Evolutionary conservation across 1,140 invertebrate genomes (phyloP), one percentile per base, ranked within the genome.

Genomic region (Tenebrio molitor): DNA sequence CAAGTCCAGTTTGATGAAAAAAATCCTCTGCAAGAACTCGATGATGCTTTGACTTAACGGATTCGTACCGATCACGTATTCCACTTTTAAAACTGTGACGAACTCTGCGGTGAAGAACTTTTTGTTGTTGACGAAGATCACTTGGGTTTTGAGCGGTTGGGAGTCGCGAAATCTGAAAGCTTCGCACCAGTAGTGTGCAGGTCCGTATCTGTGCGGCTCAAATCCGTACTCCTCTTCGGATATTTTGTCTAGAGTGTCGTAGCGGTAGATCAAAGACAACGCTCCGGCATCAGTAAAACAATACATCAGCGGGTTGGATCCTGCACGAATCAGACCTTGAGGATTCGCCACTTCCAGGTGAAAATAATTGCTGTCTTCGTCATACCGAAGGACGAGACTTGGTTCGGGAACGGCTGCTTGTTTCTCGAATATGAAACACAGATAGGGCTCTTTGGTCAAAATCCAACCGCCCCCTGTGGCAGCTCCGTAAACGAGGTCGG

Each of bases 101-200:
- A 46, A 68, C 33, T 68, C 65, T 1, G n/a, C 5, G 1, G 8
- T 17, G n/a, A 46, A 25, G 6, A 3, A 6, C 10, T 44, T 44
- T 0, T 5, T n/a, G 7, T n/a, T 2, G 36, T 44, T 29, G 44
- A 72, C 12, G 4, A 73, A 41, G 25, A 73, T n/a, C 34, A 3
- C 41, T 1, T 62, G 14, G 12, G 36, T 67, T 67, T 58, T 23
- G 17, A 74, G 19, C 1, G 25, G 2, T 5, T 7, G 16, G 1
- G 50, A 12, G 42, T 66, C 25, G 25, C 46, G 44, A 29, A 62
- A 58, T 53, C 33, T 5, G 12, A 74, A 71, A 5, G 58, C 34
- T 41, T 71, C 41, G 21, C 73, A 74, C 73, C 73, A 74, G 23
- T 71, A 71, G 29, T 71, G 14, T 1, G 68, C 73, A 14, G 73